These are phyloP conservation scores for Halichoeres trimaculatus DNA, from an alignment of 2,113 vertebrate species.

Conservation along the genomic window DNA sequence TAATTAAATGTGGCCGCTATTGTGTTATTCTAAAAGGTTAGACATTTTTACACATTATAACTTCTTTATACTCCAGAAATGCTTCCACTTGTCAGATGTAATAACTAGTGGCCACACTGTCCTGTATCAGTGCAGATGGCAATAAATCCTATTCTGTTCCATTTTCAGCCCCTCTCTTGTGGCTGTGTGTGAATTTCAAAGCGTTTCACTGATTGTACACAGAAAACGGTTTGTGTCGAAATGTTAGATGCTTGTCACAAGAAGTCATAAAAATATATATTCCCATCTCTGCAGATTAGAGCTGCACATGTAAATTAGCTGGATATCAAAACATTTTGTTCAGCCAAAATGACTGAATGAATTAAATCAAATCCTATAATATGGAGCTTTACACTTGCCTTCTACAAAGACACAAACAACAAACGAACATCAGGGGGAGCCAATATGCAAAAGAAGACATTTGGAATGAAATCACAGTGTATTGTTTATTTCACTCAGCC, in stretches of 20 bases:
- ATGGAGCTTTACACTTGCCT: background rate
- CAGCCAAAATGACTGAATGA: background rate
- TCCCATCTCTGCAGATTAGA: background rate
- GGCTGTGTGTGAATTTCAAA: background rate
- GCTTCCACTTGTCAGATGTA: no score
- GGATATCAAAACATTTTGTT: background rate
- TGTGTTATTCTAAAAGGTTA: no score
- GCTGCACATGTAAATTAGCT: background rate
- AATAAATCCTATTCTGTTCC: background rate
- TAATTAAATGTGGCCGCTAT: no score
- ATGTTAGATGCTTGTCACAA: background rate
- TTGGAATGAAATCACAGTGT: background rate
- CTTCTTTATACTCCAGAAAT: no score
- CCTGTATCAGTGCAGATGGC: no score
- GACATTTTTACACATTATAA: no score
- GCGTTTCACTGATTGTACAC: background rate
- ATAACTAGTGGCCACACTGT: no score
- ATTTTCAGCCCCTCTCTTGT: background rate
- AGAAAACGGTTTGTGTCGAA: background rate
- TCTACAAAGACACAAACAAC: background rate
- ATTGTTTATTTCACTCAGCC: no score
- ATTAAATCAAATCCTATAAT: background rate
- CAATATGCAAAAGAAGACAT: background rate
- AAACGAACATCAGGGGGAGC: background rate
- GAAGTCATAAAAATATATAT: background rate